Conservation (phyloP, 2,797 vertebrate genomes). For the Rousettus madagascariensis region DNA sequence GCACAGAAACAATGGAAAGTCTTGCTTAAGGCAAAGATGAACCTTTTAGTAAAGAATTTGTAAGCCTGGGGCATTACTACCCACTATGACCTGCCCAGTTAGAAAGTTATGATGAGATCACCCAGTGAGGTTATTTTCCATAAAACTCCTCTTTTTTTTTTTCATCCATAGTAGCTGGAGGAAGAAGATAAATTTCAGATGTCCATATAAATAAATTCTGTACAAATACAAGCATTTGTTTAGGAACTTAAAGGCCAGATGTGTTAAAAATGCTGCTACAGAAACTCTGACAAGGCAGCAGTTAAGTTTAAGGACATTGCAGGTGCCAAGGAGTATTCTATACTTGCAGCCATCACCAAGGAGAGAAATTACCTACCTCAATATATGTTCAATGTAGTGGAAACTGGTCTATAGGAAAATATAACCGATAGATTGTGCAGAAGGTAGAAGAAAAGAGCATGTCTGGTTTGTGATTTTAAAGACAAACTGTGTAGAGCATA, state of each 20-base stretch:
- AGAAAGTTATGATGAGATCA: no score
- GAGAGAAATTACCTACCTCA: background rate
- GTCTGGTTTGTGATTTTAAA: background rate
- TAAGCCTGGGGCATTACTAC: no score
- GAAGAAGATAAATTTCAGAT: background rate
- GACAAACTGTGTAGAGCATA: background rate
- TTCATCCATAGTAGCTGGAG: background rate
- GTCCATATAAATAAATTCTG: background rate
- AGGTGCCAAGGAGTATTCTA: background rate
- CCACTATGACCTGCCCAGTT: no score
- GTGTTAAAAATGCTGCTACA: background rate
- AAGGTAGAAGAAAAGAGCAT: background rate
- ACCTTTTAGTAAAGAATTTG: no score
- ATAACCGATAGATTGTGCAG: background rate
- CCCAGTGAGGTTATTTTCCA: no score
- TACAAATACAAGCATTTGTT: background rate
- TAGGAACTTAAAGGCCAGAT: background rate
- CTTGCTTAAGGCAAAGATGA: no score
- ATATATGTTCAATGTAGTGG: background rate
- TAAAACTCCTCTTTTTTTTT: no score
- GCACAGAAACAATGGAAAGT: no score
- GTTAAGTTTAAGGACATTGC: background rate
- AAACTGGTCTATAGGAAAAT: background rate
- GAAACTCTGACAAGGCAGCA: background rate
- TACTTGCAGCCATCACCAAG: background rate